Evolutionary conservation across 2,113 vertebrate genomes (phyloP), one percentile per base, ranked within the genome.

Genomic region (Corythornis cristatus): DNA sequence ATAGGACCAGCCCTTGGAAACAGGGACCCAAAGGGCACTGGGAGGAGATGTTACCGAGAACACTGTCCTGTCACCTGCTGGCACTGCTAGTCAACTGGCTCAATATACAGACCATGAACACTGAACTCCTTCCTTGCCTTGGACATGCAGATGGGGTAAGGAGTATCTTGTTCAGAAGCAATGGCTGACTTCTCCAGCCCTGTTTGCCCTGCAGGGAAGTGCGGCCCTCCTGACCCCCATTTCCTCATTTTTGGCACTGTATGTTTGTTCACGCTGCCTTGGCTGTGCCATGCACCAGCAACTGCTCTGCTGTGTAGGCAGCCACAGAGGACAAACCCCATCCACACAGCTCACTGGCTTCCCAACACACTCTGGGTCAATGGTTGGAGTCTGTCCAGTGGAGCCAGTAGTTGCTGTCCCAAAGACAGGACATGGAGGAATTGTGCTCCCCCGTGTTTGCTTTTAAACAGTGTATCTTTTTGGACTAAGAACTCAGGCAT

Each of bases 321-420:
- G 72, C 5, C 68, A 14, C 26, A 35, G 43, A 53, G 65, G 43
- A 8, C 45, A 21, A 54, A 35, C 25, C 53, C 40, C 15, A 9
- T 17, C 15, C 68, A 8, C 29, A 20, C 60, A 37, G 37, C 65
- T 70, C 1, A 0, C 50, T 1, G 1, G 2, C 28, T 43, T 51
- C 6, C 54, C 58, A 3, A 2, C 23, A 81, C 54, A 26, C 46
- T 51, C 61, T 71, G 61, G 19, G 28, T 35, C 26, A 80, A 5
- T 3, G 57, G 13, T 25, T 62, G 81, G 11, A 31, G 31, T 9
- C 31, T 56, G 62, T 9, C 83, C 54, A 4, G 17, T 48, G 42
- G 5, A 1, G n/a, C 51, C 57, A 62, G 83, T 61, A 90, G 31
- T 9, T 64, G 77, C 73, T 88, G 5, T 48, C 25, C 31, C 45